Evolutionary conservation across 2,888 invertebrate species (phyloP).

Genomic region (Alcis repandata): DNA sequence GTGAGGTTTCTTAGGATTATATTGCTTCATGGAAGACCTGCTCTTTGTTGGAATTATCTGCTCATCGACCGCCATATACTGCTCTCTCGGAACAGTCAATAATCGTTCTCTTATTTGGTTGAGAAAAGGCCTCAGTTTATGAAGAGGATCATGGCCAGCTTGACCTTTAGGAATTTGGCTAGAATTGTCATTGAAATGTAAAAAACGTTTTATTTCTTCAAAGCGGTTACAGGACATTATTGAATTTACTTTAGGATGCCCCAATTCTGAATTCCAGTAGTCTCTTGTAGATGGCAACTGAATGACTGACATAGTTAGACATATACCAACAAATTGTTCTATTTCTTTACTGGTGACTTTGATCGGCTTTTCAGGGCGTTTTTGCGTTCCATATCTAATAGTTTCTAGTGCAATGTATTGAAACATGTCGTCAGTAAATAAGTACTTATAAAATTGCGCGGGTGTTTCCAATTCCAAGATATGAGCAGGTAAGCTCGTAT

Average conservation of each 20-base stretch:
- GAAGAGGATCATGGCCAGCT: constrained; percentile 15
- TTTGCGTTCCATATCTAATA: constrained; percentile 19
- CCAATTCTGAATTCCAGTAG: constrained; percentile 7
- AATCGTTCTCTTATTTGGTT: constrained; percentile 34
- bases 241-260: constrained; percentile 3
- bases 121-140: constrained; percentile 24
- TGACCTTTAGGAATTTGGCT: constrained; percentile 30
- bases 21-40: neutral
- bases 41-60: neutral
- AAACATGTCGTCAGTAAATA: constrained; percentile 30
- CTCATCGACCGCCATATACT: constrained; percentile 19
- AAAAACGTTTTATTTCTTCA: constrained; percentile 21
- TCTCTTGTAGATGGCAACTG: constrained; percentile 9
- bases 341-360: constrained; percentile 6
- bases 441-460: constrained; percentile 25
- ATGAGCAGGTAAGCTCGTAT: constrained; percentile 17
- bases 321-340: constrained; percentile 19
- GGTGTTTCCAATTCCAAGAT: constrained; percentile 23
- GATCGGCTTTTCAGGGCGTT: constrained; percentile 18
- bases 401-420: constrained; percentile 17
- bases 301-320: constrained; percentile 18
- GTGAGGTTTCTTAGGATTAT: constrained; percentile 39
- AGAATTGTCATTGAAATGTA: constrained; percentile 22
- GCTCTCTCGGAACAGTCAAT: constrained; percentile 44
- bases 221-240: constrained; percentile 23